Percentiles rank a stretch among this genome's conserved stretches.
Conservation (phyloP, 2,797 vertebrate species). For the Gallirallus australis region DNA sequence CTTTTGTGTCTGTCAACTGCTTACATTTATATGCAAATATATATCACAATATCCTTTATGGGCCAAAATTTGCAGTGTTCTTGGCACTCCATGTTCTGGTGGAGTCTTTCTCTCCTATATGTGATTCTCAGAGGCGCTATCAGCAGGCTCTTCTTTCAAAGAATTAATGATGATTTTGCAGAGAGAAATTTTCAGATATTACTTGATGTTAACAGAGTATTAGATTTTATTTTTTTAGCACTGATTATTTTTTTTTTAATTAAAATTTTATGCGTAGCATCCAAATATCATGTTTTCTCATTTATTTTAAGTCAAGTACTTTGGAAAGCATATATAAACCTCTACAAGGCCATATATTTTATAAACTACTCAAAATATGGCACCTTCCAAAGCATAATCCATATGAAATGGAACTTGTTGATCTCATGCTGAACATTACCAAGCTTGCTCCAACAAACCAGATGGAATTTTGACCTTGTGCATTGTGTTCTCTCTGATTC, state of each 20-base stretch:
- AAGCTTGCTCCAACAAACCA: neutral
- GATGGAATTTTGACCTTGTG: conserved; percentile 16
- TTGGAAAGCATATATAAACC: neutral
- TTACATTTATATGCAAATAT: no score
- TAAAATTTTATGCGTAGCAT: neutral
- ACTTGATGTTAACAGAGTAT: neutral
- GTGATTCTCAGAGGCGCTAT: no score
- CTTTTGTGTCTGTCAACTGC: no score
- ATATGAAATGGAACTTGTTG: neutral
- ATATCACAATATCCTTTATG: no score
- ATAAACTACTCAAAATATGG: neutral
- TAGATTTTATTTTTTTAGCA: neutral
- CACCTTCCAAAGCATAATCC: neutral
- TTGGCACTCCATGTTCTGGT: no score
- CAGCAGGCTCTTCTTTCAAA: neutral
- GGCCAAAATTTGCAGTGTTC: no score
- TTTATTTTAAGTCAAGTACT: neutral
- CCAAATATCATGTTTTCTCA: neutral
- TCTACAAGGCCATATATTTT: neutral
- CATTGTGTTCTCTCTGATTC: neutral
- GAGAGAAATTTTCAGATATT: neutral
- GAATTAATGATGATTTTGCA: neutral
- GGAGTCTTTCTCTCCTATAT: no score
- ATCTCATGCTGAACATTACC: neutral
- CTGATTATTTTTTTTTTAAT: neutral